A percentile compares a stretch with the other conserved stretches of the same genome.
These are phyloP conservation scores for Dicyrtoma fusca DNA, from an alignment of 2,888 invertebrate genomes.

Conservation along the genomic window DNA sequence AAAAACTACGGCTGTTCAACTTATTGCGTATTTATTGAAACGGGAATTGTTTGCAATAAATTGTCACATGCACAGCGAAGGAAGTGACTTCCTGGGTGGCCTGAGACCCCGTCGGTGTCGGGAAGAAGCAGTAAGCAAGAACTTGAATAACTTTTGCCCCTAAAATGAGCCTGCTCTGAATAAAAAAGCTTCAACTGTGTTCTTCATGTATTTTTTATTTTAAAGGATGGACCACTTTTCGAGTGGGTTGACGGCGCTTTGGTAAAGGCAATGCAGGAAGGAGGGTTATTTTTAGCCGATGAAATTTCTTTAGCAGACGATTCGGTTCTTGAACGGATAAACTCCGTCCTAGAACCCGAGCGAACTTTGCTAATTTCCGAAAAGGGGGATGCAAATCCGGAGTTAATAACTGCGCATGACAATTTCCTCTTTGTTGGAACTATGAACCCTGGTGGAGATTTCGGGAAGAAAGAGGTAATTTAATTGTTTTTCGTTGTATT, in stretches of 20 bases:
- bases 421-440: conserved; percentile 92
- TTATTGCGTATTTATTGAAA: conserved; percentile 73
- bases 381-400: conserved; percentile 68
- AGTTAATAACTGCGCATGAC: conserved; percentile 68
- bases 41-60: conserved; percentile 80
- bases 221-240: conserved; percentile 70
- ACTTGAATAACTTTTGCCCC: background rate
- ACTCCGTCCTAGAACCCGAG: conserved; percentile 93
- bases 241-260: conserved; percentile 98
- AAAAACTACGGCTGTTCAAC: conserved; percentile 93
- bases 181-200: too few species aligned
- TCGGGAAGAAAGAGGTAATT: conserved; percentile 96
- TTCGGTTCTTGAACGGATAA: conserved; percentile 94
- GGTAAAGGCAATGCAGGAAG: conserved; percentile 84
- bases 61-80: conserved; percentile 99
- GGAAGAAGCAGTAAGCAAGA: conserved; percentile 47
- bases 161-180: too few species aligned
- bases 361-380: conserved; percentile 87
- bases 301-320: conserved; percentile 99
- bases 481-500: too few species aligned
- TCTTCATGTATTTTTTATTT: too few species aligned
- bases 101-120: conserved; percentile 82
- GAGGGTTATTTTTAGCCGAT: conserved; percentile 89
- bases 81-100: conserved; percentile 95
- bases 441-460: conserved; percentile 99